Evolutionary conservation across 2,888 invertebrate genomes (phyloP).

Genomic region (Ochlodes sylvanus): DNA sequence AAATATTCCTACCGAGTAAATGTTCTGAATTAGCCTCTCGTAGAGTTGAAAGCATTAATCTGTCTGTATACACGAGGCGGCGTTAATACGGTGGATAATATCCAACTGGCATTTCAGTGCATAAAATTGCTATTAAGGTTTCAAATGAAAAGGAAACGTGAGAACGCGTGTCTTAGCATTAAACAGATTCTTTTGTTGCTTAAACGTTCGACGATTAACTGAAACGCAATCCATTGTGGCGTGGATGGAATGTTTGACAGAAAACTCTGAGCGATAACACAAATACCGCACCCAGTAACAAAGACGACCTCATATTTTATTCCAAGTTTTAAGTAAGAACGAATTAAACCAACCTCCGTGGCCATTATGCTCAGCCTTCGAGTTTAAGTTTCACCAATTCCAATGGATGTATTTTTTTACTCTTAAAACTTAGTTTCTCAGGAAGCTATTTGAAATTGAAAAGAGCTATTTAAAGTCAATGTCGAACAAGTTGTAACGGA

Average conservation of each 20-base stretch:
- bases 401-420: conserved; percentile 38
- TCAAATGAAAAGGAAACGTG: conserved; percentile 62
- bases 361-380: conserved; percentile 41
- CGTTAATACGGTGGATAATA: conserved; percentile 56
- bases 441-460: conserved; percentile 41
- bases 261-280: conserved; percentile 53
- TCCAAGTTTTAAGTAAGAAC: conserved; percentile 35
- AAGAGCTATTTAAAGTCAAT: conserved; percentile 40
- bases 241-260: conserved; percentile 53
- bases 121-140: conserved; percentile 56
- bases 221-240: conserved; percentile 63
- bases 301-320: conserved; percentile 43
- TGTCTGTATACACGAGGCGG: conserved; percentile 38
- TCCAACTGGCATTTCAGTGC: conserved; percentile 49
- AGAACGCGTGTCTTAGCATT: conserved; percentile 76
- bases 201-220: conserved; percentile 69
- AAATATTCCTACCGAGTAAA: conserved; percentile 8
- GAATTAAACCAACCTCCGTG: conserved; percentile 31
- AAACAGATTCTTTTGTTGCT: conserved; percentile 78
- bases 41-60: conserved; percentile 31
- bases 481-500: conserved; percentile 29
- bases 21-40: conserved; percentile 16
- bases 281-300: conserved; percentile 48
- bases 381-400: conserved; percentile 38
- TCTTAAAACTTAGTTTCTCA: conserved; percentile 39